Percentiles rank a stretch among this genome's conserved stretches.
These are phyloP conservation scores for Netelia inedita DNA, from an alignment of 2,888 invertebrate genomes.

Conservation along the genomic window DNA sequence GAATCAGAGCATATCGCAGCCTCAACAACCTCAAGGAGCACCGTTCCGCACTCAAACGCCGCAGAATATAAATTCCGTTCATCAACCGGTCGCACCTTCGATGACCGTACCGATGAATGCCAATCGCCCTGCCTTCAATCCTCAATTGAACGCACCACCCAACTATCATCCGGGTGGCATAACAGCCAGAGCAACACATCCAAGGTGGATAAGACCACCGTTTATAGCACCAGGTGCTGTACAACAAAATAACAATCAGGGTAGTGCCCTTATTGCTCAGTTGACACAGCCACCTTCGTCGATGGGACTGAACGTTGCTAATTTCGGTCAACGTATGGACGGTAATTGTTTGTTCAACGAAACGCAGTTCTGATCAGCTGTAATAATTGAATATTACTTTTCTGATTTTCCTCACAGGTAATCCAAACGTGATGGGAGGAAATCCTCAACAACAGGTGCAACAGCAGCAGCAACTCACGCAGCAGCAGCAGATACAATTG, in stretches of 20 bases:
- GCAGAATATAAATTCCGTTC: constrained; percentile 79
- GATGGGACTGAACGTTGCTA: constrained; percentile 85
- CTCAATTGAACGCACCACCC: constrained; percentile 85
- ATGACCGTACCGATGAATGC: constrained; percentile 80
- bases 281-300: constrained; percentile 87
- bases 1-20: constrained; percentile 81
- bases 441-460: constrained; percentile 83
- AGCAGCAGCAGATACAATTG: constrained; percentile 80
- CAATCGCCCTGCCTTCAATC: constrained; percentile 82
- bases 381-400: constrained; percentile 27
- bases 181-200: constrained; percentile 77
- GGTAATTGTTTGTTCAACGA: constrained; percentile 72
- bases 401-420: constrained; percentile 65
- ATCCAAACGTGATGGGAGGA: constrained; percentile 79
- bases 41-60: constrained; percentile 83
- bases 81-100: constrained; percentile 79
- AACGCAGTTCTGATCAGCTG: constrained; percentile 6
- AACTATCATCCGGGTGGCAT: constrained; percentile 85
- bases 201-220: constrained; percentile 79
- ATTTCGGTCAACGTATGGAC: constrained; percentile 85
- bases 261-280: constrained; percentile 87
- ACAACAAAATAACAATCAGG: constrained; percentile 82
- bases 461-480: constrained; percentile 78
- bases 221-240: constrained; percentile 79
- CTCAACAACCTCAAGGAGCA: constrained; percentile 82